Conservation (phyloP, 2,888 invertebrate genomes). For the Agonum fuliginosum region DNA sequence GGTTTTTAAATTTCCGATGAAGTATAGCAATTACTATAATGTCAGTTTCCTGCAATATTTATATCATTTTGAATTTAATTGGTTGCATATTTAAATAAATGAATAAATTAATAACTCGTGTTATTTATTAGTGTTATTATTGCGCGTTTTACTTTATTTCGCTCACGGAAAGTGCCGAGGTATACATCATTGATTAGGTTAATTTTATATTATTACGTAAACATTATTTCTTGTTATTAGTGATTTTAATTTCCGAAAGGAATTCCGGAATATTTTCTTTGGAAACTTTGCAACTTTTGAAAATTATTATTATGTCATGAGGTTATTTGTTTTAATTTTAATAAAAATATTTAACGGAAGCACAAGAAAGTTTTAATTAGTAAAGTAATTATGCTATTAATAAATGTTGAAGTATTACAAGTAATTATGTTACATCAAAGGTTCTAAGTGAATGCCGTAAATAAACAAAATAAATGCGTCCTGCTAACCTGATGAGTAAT, state of each 20-base stretch:
- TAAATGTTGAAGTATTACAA: not conserved
- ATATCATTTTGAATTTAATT: not conserved
- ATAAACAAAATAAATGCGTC: not conserved
- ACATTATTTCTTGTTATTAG: not conserved
- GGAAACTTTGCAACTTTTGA: too few relatives aligned
- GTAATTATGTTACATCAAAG: not conserved
- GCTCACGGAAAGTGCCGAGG: too few relatives aligned
- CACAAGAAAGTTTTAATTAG: constrained; percentile 8
- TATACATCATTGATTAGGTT: not conserved
- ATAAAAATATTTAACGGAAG: too few relatives aligned
- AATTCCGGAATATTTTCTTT: not conserved
- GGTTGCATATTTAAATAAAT: not conserved
- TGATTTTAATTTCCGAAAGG: not conserved
- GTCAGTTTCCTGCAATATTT: constrained; percentile 13
- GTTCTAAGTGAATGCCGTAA: not conserved
- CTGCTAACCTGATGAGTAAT: too few relatives aligned
- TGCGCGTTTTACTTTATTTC: not conserved
- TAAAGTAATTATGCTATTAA: not conserved
- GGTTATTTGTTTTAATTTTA: not conserved
- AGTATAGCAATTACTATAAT: not conserved
- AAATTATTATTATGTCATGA: constrained; percentile 13
- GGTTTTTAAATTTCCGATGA: constrained; percentile 29
- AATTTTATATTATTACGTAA: not conserved
- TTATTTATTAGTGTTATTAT: not conserved
- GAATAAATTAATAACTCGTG: not conserved